These are phyloP conservation scores for Potamarius usumacintae DNA, from an alignment of 2,113 vertebrate genomes.

Conservation along the genomic window DNA sequence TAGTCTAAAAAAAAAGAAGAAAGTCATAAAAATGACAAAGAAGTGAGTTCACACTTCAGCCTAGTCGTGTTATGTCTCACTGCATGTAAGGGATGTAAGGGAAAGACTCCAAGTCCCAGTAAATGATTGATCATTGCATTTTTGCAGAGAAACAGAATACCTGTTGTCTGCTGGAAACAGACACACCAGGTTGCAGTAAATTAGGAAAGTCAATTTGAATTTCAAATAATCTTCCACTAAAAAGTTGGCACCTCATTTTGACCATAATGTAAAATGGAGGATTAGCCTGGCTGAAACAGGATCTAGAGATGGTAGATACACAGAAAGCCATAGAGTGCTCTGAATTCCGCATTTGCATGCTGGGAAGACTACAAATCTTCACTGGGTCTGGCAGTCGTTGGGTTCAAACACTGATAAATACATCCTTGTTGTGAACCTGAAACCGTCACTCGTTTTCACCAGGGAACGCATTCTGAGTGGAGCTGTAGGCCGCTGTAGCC, in stretches of 20 bases:
- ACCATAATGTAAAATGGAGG: slow-evolving; percentile 37
- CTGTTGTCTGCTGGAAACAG: slow-evolving; percentile 53
- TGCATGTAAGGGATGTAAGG: too few species aligned
- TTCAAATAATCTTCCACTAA: slow-evolving; percentile 41
- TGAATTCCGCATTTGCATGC: slow-evolving; percentile 25
- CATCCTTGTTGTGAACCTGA: slow-evolving; percentile 56
- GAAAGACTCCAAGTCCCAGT: slow-evolving; percentile 47
- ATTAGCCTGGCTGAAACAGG: slow-evolving; percentile 47
- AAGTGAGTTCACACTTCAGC: neutral
- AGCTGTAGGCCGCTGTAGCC: slow-evolving; percentile 51
- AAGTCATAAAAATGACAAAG: neutral
- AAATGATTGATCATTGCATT: slow-evolving; percentile 70
- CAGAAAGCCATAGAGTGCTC: slow-evolving; percentile 18
- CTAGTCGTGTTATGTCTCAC: neutral
- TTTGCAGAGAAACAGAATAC: slow-evolving; percentile 61
- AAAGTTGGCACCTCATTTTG: slow-evolving; percentile 24
- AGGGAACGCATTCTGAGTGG: slow-evolving; percentile 56
- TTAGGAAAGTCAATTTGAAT: slow-evolving; percentile 46
- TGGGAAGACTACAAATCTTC: slow-evolving; percentile 36
- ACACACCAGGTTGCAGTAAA: slow-evolving; percentile 42
- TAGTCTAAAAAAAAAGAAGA: neutral
- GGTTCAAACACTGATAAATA: slow-evolving; percentile 39
- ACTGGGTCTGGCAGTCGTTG: slow-evolving; percentile 18
- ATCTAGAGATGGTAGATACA: slow-evolving; percentile 33
- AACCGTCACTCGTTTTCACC: slow-evolving; percentile 41